These are phyloP conservation scores for Lasioglossum zephyrum DNA, from an alignment of 2,888 invertebrate species.

Conservation along the genomic window DNA sequence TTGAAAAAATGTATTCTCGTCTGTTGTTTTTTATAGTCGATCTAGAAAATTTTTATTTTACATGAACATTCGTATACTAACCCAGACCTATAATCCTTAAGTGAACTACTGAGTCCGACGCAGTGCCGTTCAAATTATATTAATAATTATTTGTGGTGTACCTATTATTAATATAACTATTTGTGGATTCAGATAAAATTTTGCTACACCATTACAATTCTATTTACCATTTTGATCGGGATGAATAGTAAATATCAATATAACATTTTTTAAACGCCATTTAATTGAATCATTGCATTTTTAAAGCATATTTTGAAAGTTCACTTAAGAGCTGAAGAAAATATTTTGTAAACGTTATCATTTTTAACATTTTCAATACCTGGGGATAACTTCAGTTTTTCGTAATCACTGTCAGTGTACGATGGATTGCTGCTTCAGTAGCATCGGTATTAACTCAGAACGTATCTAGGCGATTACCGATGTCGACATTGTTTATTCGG, in stretches of 20 bases:
- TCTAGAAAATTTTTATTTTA: too few species aligned
- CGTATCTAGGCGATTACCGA: constrained; percentile 20
- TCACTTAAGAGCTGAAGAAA: background rate
- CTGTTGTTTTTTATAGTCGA: too few species aligned
- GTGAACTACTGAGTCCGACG: too few species aligned
- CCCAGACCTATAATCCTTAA: too few species aligned
- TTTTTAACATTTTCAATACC: background rate
- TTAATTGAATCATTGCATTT: background rate
- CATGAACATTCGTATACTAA: too few species aligned
- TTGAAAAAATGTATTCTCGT: too few species aligned
- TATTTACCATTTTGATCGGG: too few species aligned
- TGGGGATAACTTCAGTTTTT: background rate
- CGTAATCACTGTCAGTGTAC: background rate
- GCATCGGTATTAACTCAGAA: background rate
- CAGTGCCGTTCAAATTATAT: background rate
- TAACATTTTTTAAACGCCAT: background rate
- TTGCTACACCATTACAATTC: background rate
- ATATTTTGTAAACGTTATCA: background rate
- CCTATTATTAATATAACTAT: background rate
- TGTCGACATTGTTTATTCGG: constrained; percentile 27
- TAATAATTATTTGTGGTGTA: background rate
- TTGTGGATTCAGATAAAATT: background rate
- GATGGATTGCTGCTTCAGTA: background rate
- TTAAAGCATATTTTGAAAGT: background rate
- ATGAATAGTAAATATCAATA: background rate